Evolutionary conservation across 1,140 invertebrate genomes (phyloP).

Genomic region (Drosophila teissieri): DNA sequence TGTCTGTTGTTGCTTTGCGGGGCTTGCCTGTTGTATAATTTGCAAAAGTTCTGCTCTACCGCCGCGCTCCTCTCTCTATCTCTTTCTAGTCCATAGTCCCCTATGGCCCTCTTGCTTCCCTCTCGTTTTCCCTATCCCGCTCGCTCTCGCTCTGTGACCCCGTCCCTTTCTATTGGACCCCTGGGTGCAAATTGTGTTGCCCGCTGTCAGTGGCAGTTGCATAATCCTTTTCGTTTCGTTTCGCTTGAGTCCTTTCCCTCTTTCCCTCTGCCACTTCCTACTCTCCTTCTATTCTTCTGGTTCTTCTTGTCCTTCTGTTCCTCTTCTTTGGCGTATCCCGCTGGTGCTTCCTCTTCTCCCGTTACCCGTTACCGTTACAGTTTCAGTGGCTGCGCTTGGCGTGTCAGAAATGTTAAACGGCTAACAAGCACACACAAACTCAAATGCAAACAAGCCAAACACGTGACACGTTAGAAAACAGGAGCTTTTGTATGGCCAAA

Average conservation of each 20-base stretch:
- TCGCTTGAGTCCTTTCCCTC: conserved; percentile 15
- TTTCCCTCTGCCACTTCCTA: background rate
- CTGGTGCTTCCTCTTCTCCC: conserved; percentile 1
- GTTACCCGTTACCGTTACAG: conserved; percentile 29
- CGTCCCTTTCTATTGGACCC: conserved; percentile 32
- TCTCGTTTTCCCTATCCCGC: too few relatives aligned
- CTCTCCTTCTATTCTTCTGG: background rate
- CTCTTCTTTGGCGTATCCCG: conserved; percentile 4
- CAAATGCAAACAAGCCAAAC: conserved; percentile 42
- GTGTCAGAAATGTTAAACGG: conserved; percentile 52
- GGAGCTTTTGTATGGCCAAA: conserved; percentile 24
- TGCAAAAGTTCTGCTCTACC: conserved; percentile 40
- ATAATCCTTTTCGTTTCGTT: conserved; percentile 49
- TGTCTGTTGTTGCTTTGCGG: conserved; percentile 42
- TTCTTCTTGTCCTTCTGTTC: background rate
- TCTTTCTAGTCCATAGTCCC: conserved; percentile 2
- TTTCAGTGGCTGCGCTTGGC: conserved; percentile 41
- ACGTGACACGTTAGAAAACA: conserved; percentile 40
- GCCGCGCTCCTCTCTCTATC: background rate
- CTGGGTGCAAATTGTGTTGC: conserved; percentile 45
- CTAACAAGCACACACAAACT: conserved; percentile 36
- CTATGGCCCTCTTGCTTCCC: background rate
- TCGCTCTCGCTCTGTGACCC: background rate
- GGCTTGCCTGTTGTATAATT: conserved; percentile 49
- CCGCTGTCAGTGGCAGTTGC: conserved; percentile 45